Base-by-base conservation (phyloP, 2,888 invertebrate genomes). In the Abrostola tripartita region DNA sequence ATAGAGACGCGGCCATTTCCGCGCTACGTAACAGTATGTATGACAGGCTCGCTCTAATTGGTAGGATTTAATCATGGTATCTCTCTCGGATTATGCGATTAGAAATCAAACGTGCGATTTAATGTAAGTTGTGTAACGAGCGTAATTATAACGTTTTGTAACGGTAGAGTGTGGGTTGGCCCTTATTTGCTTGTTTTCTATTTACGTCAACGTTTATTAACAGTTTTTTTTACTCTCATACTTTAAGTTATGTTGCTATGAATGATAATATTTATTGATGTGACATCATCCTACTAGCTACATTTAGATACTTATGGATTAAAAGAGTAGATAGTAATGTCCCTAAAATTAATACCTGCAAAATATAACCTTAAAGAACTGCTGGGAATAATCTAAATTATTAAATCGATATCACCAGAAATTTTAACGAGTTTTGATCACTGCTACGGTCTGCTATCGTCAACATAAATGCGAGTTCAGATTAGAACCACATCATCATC, bases 11-110 rank as follows among this genome's bases (percentile, higher is more conserved):
- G 35, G 9, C 47, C 37, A 72, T 83, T 84, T 84, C 84, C 84
- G 81, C 80, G 68, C 73, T 66, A 61, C 61, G 73, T 81, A 81
- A 78, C 77, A 59, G 72, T 71, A 73, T 78, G 72, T 81, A 84
- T 82, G 79, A 81, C 80, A 80, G 65, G 71, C 74, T 55, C 69
- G 72, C 59, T 78, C 68, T 76, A 78, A 82, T 84, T 80, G 69
- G 54, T 61, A 49, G 41, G 44, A 42, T 42, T 51, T 61, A 54
- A 72, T 65, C 66, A 56, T 62, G 42, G 68, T 58, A 54, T 55
- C 52, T 37, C 11, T 53, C 41, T 71, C 62, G 56, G 74, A 61
- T 72, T 72, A 74, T 74, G 55, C 66, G 73, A 75, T 73, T 73
- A 67, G 75, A 73, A 73, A 75, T 75, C 60, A 67, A 73, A 60